These are phyloP conservation scores for Stigmatopora nigra DNA, from an alignment of 2,113 vertebrate species.

Conservation along the genomic window DNA sequence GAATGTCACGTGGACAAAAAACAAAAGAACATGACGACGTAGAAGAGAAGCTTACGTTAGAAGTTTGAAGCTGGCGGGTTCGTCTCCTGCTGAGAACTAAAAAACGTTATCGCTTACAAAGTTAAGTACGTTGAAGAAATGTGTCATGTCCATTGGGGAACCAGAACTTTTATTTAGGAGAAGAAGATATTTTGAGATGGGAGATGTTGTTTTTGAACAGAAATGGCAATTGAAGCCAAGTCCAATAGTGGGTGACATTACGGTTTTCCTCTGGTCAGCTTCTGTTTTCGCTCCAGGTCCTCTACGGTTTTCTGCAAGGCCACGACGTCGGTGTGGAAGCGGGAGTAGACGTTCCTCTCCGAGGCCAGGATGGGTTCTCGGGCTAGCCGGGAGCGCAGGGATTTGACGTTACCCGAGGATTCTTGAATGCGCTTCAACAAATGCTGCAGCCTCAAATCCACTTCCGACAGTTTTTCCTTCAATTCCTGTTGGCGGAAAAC, in stretches of 20 bases:
- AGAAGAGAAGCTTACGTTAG: not conserved
- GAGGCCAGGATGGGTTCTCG: conserved; percentile 68
- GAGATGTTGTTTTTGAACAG: not conserved
- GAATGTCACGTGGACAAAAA: not conserved
- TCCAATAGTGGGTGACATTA: not conserved
- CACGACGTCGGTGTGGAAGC: conserved; percentile 78
- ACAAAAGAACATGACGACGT: not conserved
- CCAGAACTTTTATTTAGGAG: not conserved
- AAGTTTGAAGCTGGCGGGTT: too few relatives aligned
- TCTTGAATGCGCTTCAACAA: conserved; percentile 74
- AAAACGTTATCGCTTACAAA: too few relatives aligned
- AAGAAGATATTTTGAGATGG: conserved; percentile 1
- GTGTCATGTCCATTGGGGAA: not conserved
- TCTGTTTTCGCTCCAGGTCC: conserved; percentile 71
- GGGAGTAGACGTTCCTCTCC: conserved; percentile 82
- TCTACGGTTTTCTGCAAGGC: conserved; percentile 75
- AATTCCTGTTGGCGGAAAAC: conserved; percentile 76
- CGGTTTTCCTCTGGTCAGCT: conserved; percentile 37
- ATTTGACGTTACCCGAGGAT: conserved; percentile 75
- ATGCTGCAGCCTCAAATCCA: conserved; percentile 71
- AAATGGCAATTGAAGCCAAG: not conserved
- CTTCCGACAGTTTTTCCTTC: conserved; percentile 65
- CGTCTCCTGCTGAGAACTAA: too few relatives aligned
- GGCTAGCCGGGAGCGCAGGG: conserved; percentile 75
- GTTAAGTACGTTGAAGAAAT: too few relatives aligned